These are phyloP conservation scores for Steinernema carpocapsae DNA, from an alignment of 2,888 invertebrate species.

Conservation along the genomic window DNA sequence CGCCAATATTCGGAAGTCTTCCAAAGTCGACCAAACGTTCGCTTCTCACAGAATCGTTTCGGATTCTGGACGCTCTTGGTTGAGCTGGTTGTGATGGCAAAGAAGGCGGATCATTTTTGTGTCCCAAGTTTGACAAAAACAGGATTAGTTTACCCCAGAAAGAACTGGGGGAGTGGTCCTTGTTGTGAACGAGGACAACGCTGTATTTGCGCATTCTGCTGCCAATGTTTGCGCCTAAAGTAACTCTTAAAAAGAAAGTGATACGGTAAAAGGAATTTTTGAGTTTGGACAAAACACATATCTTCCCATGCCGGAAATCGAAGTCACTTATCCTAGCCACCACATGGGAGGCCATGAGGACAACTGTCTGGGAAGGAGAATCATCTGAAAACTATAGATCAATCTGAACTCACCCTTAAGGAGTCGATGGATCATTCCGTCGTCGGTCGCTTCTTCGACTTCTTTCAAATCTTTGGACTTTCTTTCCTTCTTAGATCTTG, in stretches of 20 bases:
- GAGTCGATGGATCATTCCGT: conserved; percentile 1
- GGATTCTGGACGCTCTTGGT: background rate
- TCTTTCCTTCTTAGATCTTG: background rate
- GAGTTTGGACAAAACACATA: too few relatives aligned
- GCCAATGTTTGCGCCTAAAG: conserved; percentile 10
- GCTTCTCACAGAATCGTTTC: conserved; percentile 1
- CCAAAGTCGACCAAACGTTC: conserved; percentile 9
- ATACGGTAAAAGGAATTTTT: too few relatives aligned
- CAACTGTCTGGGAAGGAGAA: too few relatives aligned
- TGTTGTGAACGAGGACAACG: background rate
- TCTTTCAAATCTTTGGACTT: background rate
- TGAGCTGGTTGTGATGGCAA: background rate
- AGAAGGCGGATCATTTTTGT: background rate
- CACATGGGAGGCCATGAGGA: too few relatives aligned
- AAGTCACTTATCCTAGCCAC: too few relatives aligned
- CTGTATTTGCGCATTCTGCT: conserved; percentile 5
- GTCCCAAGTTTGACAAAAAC: background rate
- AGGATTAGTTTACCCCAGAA: background rate
- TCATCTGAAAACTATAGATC: too few relatives aligned
- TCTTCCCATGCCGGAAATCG: too few relatives aligned
- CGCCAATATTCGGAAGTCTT: conserved; percentile 10
- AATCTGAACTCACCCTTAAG: background rate
- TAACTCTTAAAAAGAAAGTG: background rate
- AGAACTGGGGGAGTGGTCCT: background rate
- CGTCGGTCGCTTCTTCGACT: background rate